Percentiles rank a stretch among this genome's conserved stretches.
Conservation (phyloP, 2,888 invertebrate genomes). For the Tachina grossa region DNA sequence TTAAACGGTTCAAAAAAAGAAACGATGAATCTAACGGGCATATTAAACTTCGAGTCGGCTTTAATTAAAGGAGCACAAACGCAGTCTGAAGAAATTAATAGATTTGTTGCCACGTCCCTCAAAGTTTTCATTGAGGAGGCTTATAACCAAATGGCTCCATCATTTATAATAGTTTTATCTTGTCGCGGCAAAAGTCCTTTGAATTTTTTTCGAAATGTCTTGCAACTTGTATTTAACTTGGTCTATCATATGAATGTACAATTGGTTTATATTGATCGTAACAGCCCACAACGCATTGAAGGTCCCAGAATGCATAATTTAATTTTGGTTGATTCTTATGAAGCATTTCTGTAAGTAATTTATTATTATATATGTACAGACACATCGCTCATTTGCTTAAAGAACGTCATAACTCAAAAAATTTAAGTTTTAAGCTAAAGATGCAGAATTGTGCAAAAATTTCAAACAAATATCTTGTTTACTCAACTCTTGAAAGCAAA, state of each 20-base stretch:
- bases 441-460: too few species aligned
- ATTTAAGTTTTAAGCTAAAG: too few species aligned
- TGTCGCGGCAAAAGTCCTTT: slow-evolving; percentile 72
- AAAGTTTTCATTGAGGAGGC: slow-evolving; percentile 24
- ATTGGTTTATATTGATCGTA: slow-evolving; percentile 60
- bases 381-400: too few species aligned
- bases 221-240: slow-evolving; percentile 73
- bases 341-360: slow-evolving; percentile 62
- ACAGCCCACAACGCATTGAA: slow-evolving; percentile 29
- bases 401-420: too few species aligned
- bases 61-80: slow-evolving; percentile 2
- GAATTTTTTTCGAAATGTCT: slow-evolving; percentile 73
- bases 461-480: too few species aligned
- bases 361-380: too few species aligned
- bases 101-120: slow-evolving; percentile 33
- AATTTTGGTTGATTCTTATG: slow-evolving; percentile 61
- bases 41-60: slow-evolving; percentile 26
- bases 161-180: slow-evolving; percentile 72
- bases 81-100: slow-evolving; percentile 12
- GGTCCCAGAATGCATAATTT: slow-evolving; percentile 49
- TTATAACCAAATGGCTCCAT: slow-evolving; percentile 37
- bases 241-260: slow-evolving; percentile 74
- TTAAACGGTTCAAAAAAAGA: background rate
- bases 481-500: too few species aligned
- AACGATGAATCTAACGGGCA: slow-evolving; percentile 53